Conservation (phyloP, 2,888 invertebrate genomes). For the Sinopyrophorus schimmeli region DNA sequence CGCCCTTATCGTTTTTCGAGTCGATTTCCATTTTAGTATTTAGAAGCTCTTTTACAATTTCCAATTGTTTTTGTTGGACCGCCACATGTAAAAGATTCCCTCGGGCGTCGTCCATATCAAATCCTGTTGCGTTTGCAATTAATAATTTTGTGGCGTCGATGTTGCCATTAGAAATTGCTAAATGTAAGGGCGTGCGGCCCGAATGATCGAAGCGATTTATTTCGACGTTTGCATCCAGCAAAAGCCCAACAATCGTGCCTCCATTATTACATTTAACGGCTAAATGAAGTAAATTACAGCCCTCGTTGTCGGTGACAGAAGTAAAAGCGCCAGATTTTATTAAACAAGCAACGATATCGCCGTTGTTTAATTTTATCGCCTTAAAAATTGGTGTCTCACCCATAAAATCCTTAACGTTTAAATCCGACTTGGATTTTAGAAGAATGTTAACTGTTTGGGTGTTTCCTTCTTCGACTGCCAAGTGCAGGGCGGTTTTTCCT, state of each 20-base stretch:
- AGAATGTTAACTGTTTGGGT: slow-evolving; percentile 9
- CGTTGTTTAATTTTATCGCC: slow-evolving; percentile 4
- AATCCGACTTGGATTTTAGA: slow-evolving; percentile 16
- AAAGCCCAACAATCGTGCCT: slow-evolving; percentile 10
- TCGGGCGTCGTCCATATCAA: slow-evolving; percentile 12
- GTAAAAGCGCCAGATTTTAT: slow-evolving; percentile 13
- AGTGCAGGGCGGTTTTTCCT: slow-evolving; percentile 22
- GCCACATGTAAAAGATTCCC: slow-evolving; percentile 15
- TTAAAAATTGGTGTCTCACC: slow-evolving; percentile 23
- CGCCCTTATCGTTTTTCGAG: slow-evolving; percentile 13
- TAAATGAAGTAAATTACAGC: slow-evolving; percentile 19
- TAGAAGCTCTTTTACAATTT: slow-evolving; percentile 16
- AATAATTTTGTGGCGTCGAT: slow-evolving; percentile 19
- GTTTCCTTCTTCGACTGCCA: slow-evolving; percentile 21
- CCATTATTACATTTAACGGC: slow-evolving; percentile 6
- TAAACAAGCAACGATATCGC: slow-evolving; percentile 9
- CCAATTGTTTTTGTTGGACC: slow-evolving; percentile 12
- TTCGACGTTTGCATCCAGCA: slow-evolving; percentile 4
- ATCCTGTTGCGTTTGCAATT: slow-evolving; percentile 20
- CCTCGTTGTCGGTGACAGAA: slow-evolving; percentile 11
- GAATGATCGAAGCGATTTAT: slow-evolving; percentile 7
- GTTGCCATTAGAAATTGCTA: slow-evolving; percentile 14
- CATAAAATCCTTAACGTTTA: slow-evolving; percentile 15
- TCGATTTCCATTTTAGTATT: slow-evolving; percentile 16
- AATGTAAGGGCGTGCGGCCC: slow-evolving; percentile 6